Conservation (phyloP, 2,888 invertebrate genomes). For the Pyrrhia umbra region DNA sequence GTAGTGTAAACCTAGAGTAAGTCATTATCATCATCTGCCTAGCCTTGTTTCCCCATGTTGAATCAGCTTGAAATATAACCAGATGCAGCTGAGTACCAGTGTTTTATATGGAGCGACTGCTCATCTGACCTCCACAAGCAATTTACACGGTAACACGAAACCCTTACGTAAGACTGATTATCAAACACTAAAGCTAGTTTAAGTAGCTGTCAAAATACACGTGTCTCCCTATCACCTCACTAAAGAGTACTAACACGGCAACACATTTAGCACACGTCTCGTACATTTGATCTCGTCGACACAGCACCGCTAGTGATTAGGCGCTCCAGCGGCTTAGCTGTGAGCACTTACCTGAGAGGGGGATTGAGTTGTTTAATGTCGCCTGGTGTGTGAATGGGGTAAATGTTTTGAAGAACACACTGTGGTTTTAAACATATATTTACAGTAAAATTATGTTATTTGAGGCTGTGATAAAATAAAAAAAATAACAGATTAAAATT, state of each 20-base stretch:
- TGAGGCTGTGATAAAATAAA: no score
- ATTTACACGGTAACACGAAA: no score
- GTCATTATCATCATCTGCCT: no score
- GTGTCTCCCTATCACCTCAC: background rate
- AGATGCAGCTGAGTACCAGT: no score
- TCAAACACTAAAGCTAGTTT: no score
- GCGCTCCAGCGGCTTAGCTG: conserved; percentile 32
- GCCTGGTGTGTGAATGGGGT: conserved; percentile 5
- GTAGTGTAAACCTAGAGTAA: no score
- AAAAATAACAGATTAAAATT: no score
- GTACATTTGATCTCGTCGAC: conserved; percentile 49
- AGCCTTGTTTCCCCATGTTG: no score
- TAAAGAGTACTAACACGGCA: conserved; percentile 31
- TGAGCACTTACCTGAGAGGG: conserved; percentile 22
- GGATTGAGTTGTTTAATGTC: conserved; percentile 7
- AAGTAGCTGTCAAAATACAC: background rate
- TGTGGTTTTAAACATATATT: background rate
- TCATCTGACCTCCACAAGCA: no score
- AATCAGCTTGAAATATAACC: no score
- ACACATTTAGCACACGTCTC: conserved; percentile 29
- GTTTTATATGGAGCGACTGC: no score
- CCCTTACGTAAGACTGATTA: no score
- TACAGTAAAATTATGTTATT: background rate
- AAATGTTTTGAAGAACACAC: background rate
- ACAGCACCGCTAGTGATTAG: conserved; percentile 39